These are phyloP conservation scores for Deroplatys truncata DNA, from an alignment of 2,888 invertebrate species.

Conservation along the genomic window DNA sequence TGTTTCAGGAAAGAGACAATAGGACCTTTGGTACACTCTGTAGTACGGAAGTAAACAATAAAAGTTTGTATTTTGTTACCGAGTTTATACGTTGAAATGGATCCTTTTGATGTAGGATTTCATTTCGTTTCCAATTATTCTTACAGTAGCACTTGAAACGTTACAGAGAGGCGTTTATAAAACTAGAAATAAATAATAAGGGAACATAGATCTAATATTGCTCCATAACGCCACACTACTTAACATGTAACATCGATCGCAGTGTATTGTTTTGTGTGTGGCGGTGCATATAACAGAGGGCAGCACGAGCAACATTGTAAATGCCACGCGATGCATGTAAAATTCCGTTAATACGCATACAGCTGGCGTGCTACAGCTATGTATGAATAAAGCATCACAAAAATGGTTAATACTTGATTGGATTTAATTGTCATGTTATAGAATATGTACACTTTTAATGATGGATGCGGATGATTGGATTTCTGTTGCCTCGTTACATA, in stretches of 20 bases:
- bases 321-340: not conserved
- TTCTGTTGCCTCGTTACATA: not conserved
- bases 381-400: not conserved
- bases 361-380: not conserved
- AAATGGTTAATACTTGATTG: not conserved
- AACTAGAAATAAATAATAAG: no score
- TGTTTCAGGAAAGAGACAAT: no score
- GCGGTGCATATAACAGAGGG: not conserved
- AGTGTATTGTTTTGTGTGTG: not conserved
- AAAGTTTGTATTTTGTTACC: no score
- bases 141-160: no score
- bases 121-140: no score
- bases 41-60: no score
- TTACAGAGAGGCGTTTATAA: no score
- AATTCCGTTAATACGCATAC: not conserved
- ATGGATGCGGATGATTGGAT: not conserved
- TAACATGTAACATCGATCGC: not conserved
- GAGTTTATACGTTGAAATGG: no score
- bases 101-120: no score
- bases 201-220: no score
- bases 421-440: not conserved
- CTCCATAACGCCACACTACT: not conserved
- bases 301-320: not conserved
- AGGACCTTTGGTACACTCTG: no score
- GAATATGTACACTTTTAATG: not conserved